Evolutionary conservation across 2,888 invertebrate genomes (phyloP).

Genomic region (Asteroscopus sphinx): DNA sequence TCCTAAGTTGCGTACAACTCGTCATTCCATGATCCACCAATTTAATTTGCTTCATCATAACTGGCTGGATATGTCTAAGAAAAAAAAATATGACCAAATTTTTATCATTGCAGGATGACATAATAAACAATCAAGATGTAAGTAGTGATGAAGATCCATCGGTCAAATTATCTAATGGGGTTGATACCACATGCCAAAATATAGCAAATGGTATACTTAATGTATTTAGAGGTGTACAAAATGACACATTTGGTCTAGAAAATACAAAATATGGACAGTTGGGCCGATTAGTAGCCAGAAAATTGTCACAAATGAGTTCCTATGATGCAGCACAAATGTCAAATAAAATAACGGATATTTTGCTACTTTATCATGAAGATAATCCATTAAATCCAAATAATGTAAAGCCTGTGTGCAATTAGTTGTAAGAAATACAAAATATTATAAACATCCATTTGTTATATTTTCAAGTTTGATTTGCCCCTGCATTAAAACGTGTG

Average conservation of each 20-base stretch:
- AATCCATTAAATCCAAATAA: slow-evolving; percentile 82
- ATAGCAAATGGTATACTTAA: slow-evolving; percentile 74
- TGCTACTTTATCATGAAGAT: slow-evolving; percentile 76
- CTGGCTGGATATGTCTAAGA: no score
- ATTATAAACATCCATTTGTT: no score
- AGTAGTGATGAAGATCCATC: slow-evolving; percentile 62
- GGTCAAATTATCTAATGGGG: slow-evolving; percentile 50
- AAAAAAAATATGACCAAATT: neutral
- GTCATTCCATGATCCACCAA: no score
- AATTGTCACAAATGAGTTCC: slow-evolving; percentile 74
- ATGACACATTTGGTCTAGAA: slow-evolving; percentile 74
- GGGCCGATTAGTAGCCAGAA: slow-evolving; percentile 71
- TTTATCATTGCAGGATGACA: slow-evolving; percentile 58
- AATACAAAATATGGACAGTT: slow-evolving; percentile 72
- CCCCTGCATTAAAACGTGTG: no score
- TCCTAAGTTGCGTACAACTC: no score
- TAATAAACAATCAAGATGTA: slow-evolving; percentile 37
- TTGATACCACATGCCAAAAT: slow-evolving; percentile 66
- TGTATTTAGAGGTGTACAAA: slow-evolving; percentile 76
- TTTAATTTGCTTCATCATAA: no score
- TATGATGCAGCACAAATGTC: slow-evolving; percentile 75
- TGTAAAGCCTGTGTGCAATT: slow-evolving; percentile 44
- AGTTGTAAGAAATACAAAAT: neutral
- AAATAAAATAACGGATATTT: slow-evolving; percentile 76
- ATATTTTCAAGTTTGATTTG: no score